phyloP scores from a whole-genome alignment of 1,140 invertebrate species.

The Babylonia areolata region DNA sequence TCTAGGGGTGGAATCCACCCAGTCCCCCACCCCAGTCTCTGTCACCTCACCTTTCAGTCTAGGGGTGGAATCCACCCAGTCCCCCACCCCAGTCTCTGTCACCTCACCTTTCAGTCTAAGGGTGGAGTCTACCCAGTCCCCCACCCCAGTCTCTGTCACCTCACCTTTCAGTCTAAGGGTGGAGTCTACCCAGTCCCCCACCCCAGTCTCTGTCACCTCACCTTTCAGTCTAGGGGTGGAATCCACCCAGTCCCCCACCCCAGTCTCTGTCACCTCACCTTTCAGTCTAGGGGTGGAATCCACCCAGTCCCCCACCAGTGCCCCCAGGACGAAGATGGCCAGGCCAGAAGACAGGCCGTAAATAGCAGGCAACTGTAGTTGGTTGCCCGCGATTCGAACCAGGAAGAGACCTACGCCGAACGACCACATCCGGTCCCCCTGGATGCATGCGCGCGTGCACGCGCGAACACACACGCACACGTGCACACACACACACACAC shows the following conservation, averaged over 20 bases:
- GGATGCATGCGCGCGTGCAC: not conserved
- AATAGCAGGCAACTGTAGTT: conserved; percentile 75
- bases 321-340: conserved; percentile 76
- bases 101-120: not conserved
- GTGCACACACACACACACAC: not conserved
- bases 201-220: conserved; percentile 44
- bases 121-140: too few relatives aligned
- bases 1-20: too few relatives aligned
- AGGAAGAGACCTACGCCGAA: conserved; percentile 79
- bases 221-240: conserved; percentile 75
- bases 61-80: too few relatives aligned
- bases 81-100: too few relatives aligned
- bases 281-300: conserved; percentile 75
- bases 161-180: too few relatives aligned
- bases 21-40: too few relatives aligned
- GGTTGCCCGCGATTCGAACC: conserved; percentile 63
- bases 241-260: conserved; percentile 75
- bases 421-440: conserved; percentile 80
- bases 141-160: not conserved
- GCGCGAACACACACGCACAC: not conserved
- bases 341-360: conserved; percentile 76
- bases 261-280: conserved; percentile 62
- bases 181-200: too few relatives aligned
- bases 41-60: too few relatives aligned
- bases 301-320: conserved; percentile 78